Percentiles rank a stretch among this genome's conserved stretches.
These are phyloP conservation scores for Oscheius onirici DNA, from an alignment of 2,888 invertebrate species.

Conservation along the genomic window DNA sequence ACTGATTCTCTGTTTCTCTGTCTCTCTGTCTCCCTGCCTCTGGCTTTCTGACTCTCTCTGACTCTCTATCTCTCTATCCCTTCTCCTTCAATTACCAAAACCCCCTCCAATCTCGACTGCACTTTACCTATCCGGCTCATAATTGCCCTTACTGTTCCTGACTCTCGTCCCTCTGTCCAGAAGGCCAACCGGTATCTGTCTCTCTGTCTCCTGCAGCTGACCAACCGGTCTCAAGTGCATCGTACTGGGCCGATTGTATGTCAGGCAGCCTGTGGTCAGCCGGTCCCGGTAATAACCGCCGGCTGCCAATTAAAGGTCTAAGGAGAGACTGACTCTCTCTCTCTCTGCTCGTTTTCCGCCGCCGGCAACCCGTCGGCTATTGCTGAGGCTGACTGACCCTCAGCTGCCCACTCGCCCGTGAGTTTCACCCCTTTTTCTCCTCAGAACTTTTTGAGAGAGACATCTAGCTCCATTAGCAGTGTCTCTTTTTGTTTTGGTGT, in stretches of 20 bases:
- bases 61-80: no score
- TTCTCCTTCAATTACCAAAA: no score
- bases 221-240: conserved; percentile 32
- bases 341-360: neutral
- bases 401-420: neutral
- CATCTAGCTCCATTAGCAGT: neutral
- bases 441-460: neutral
- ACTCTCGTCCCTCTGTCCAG: no score
- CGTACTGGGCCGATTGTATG: conserved; percentile 30
- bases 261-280: conserved; percentile 18
- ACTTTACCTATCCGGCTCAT: no score
- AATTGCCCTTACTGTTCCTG: no score
- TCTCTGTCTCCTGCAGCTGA: neutral
- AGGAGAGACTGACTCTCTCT: neutral
- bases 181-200: no score
- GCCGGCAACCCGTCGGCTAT: neutral
- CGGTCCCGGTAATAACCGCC: conserved; percentile 27
- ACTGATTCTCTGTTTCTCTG: no score
- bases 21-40: no score
- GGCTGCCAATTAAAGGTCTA: conserved; percentile 22
- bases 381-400: neutral
- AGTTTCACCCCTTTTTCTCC: neutral
- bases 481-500: neutral
- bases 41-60: no score
- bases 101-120: no score